Evolutionary conservation across 2,888 invertebrate species (phyloP), one percentile per base, ranked within the genome.

Genomic region (Lagria hirta): DNA sequence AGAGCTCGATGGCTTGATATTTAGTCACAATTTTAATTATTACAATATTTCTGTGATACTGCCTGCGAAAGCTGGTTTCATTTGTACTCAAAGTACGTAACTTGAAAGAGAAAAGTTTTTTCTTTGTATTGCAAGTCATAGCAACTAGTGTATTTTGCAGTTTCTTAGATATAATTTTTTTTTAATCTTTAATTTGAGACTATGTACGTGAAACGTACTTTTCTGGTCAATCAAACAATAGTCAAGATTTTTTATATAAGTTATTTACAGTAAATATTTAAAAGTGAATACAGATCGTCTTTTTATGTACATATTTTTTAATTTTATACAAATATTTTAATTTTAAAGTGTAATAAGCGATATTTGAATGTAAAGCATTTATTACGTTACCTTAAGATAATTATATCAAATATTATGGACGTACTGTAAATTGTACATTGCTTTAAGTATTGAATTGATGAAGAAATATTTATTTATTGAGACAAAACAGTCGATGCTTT

Each of bases 21-120:
- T 58, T 58, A 60, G 60, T 60, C 60, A 56, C 57, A 54, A 56
- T 56, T 54, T 37, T 37, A 45, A 40, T 40, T 44, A 51, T 53
- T 54, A 55, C 56, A 55, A 55, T 59, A 57, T 59, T 65, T 64
- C 65, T 65, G 65, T 65, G 65, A 65, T 65, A 65, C 55, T 58
- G 59, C 53, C 62, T 61, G 52, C 42, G 33, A 27, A 20, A 20
- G 41, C 30, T 26, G 45, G 45, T 38, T 30, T 36, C 20, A 18
- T 16, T 13, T 40, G 38, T 40, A 46, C 30, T 41, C 46, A 46
- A 37, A 47, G 32, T 27, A 30, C 34, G 32, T 41, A 52, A 48
- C 35, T 23, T 48, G 30, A 45, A 46, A 52, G 43, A 40, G 50
- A 52, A n/a, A n/a, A n/a, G n/a, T n/a, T n/a, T n/a, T 52, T 52